Percentiles rank a stretch among this genome's conserved stretches.
phyloP scores from a whole-genome alignment of 2,888 invertebrate genomes.

The Lycia hirtaria region DNA sequence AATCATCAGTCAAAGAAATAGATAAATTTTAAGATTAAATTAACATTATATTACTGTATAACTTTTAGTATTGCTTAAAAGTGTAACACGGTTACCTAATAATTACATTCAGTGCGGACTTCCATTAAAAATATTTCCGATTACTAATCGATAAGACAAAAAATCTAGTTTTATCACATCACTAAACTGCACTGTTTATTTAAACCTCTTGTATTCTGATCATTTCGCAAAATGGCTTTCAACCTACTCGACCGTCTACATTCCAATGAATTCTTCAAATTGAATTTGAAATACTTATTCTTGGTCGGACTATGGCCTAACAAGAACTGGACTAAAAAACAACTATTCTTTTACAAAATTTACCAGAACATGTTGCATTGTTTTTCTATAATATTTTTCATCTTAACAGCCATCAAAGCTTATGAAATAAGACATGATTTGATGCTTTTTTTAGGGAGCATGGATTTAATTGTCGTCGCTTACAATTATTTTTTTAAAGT shows the following conservation, averaged over 20 bases:
- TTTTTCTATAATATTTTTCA: conserved; percentile 51
- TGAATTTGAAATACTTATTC: conserved; percentile 66
- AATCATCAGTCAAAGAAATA: too few relatives aligned
- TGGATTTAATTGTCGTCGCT: conserved; percentile 62
- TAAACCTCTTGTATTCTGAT: not conserved
- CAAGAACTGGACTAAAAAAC: conserved; percentile 46
- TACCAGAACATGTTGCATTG: conserved; percentile 56
- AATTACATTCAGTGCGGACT: too few relatives aligned
- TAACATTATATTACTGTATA: too few relatives aligned
- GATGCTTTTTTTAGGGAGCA: conserved; percentile 53
- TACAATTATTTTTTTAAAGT: conserved; percentile 67
- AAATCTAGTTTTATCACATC: conserved; percentile 6
- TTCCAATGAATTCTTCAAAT: conserved; percentile 59
- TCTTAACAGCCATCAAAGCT: conserved; percentile 58
- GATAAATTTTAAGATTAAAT: too few relatives aligned
- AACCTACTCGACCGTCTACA: conserved; percentile 40
- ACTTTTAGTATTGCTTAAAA: too few relatives aligned
- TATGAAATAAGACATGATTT: conserved; percentile 53
- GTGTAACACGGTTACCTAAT: too few relatives aligned
- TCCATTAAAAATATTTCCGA: not conserved
- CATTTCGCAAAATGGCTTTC: conserved; percentile 53
- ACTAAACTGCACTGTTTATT: not conserved
- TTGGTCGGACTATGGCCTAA: conserved; percentile 69
- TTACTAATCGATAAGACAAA: not conserved
- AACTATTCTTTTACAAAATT: conserved; percentile 53